Conservation (phyloP, 2,113 vertebrate genomes). For the Pelobates fuscus region DNA sequence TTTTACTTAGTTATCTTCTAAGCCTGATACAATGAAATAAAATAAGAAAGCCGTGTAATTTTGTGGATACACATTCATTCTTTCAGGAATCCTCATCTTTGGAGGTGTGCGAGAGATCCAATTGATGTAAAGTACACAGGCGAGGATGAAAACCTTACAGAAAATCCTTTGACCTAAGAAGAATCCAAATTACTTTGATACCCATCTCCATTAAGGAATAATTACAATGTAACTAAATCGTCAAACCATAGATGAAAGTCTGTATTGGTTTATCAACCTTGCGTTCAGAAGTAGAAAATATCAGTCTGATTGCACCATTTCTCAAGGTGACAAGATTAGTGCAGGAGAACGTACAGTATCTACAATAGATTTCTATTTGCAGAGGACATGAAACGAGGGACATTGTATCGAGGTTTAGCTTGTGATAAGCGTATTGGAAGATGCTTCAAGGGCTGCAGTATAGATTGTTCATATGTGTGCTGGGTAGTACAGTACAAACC, state of each 20-base stretch:
- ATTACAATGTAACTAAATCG: background rate
- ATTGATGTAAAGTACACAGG: slow-evolving; percentile 20
- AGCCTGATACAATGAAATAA: background rate
- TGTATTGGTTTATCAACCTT: slow-evolving; percentile 13
- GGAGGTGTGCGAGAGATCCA: slow-evolving; percentile 10
- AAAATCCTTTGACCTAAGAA: background rate
- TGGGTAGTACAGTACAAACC: background rate
- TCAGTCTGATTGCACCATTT: slow-evolving; percentile 11
- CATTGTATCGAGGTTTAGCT: background rate
- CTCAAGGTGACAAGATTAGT: slow-evolving; percentile 24
- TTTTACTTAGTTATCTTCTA: background rate
- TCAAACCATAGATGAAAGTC: slow-evolving; percentile 4
- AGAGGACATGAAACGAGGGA: background rate
- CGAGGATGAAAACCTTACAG: background rate
- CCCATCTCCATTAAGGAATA: background rate
- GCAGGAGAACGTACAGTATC: background rate
- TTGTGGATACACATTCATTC: background rate
- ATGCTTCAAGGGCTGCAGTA: background rate
- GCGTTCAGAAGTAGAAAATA: slow-evolving; percentile 17
- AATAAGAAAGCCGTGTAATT: background rate
- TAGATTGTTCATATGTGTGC: background rate
- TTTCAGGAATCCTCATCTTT: background rate
- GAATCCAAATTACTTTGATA: slow-evolving; percentile 1
- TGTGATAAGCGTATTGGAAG: background rate
- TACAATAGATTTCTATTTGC: background rate